A percentile compares a stretch with the other conserved stretches of the same genome.
Conservation (phyloP, 2,888 invertebrate genomes). For the Habroteleia sp. region DNA sequence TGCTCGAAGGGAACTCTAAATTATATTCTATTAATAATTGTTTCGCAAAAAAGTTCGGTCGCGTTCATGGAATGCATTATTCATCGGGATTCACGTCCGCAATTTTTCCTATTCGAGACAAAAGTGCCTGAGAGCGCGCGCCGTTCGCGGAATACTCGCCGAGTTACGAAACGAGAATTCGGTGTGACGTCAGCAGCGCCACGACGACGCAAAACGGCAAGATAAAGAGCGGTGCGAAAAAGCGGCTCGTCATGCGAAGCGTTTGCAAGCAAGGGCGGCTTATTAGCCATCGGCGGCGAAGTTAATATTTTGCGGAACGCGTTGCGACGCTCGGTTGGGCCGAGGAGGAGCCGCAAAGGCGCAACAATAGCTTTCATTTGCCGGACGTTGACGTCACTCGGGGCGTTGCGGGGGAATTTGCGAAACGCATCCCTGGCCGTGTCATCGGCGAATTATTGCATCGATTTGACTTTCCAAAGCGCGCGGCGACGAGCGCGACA, state of each 20-base stretch:
- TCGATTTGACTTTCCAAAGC: slow-evolving; percentile 21
- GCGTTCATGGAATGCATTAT: neutral
- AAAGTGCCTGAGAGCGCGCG: neutral
- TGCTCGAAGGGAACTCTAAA: too few relatives aligned
- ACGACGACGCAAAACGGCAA: slow-evolving; percentile 16
- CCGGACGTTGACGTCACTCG: slow-evolving; percentile 35
- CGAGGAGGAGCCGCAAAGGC: too few relatives aligned
- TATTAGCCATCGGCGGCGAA: slow-evolving; percentile 38
- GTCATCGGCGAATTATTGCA: slow-evolving; percentile 17
- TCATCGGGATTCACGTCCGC: slow-evolving; percentile 1
- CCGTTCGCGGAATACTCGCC: slow-evolving; percentile 12
- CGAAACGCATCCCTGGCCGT: slow-evolving; percentile 16
- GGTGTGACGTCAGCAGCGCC: slow-evolving; percentile 46
- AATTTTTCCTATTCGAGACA: slow-evolving; percentile 9
- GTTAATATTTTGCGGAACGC: slow-evolving; percentile 30
- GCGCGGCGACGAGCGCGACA: neutral
- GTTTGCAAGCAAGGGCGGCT: slow-evolving; percentile 33
- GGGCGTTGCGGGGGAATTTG: slow-evolving; percentile 10
- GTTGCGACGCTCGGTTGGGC: too few relatives aligned
- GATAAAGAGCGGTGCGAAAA: slow-evolving; percentile 32
- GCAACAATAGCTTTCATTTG: slow-evolving; percentile 22
- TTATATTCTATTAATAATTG: neutral
- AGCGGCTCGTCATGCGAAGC: slow-evolving; percentile 27
- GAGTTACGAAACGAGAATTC: slow-evolving; percentile 40
- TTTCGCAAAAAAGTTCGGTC: neutral